Evolutionary conservation across 2,113 vertebrate species (phyloP).

Genomic region (Marmota flaviventris): DNA sequence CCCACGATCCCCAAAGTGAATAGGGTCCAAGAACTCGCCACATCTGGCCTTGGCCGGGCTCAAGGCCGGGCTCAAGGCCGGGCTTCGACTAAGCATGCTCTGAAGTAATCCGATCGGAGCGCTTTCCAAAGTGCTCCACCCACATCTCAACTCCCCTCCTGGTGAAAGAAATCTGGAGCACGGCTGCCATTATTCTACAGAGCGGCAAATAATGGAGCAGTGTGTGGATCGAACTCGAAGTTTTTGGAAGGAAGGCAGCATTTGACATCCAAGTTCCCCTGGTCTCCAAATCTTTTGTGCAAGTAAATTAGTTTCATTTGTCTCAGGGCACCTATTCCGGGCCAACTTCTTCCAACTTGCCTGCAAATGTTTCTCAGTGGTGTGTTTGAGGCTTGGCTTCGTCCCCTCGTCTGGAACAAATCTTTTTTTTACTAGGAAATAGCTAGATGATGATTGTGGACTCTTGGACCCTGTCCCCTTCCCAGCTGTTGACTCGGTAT

Average conservation of each 20-base stretch:
- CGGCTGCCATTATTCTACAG: not conserved
- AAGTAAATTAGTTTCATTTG: conserved; percentile 78
- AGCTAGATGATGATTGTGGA: conserved; percentile 71
- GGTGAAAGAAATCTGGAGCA: conserved; percentile 63
- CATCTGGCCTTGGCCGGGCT: not conserved
- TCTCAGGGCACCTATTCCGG: conserved; percentile 76
- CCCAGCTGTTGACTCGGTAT: conserved; percentile 67
- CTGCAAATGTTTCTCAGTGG: conserved; percentile 74
- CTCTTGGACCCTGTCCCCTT: conserved; percentile 41
- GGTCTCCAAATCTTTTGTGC: conserved; percentile 74
- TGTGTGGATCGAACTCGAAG: not conserved
- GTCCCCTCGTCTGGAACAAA: conserved; percentile 68
- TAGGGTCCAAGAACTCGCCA: not conserved
- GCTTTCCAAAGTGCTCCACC: conserved; percentile 31
- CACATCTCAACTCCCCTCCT: conserved; percentile 45
- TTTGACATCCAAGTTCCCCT: conserved; percentile 70
- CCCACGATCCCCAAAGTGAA: not conserved
- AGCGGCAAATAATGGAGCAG: conserved; percentile 20
- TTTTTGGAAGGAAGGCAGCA: conserved; percentile 70
- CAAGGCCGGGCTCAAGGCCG: not conserved
- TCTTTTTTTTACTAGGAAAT: conserved; percentile 81
- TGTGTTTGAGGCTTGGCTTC: conserved; percentile 76
- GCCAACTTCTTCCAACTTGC: conserved; percentile 68
- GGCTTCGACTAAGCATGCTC: conserved; percentile 20
- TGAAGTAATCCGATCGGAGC: conserved; percentile 63